Conservation (phyloP, 2,888 invertebrate genomes). For the Diadromus collaris region DNA sequence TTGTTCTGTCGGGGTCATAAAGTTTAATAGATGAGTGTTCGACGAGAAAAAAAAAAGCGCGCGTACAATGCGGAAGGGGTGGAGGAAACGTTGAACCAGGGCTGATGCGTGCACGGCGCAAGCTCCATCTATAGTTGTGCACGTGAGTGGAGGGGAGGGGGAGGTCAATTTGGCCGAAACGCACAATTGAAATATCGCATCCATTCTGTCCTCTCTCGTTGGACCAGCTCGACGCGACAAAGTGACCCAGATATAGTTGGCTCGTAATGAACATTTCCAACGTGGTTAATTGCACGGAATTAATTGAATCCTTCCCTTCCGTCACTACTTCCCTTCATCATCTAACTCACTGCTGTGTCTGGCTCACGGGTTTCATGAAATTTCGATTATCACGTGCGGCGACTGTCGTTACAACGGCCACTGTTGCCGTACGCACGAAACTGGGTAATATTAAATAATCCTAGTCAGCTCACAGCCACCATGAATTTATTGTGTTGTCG, state of each 20-base stretch:
- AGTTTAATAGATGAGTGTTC: conserved; percentile 30
- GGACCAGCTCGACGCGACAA: conserved; percentile 27
- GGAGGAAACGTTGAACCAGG: conserved; percentile 14
- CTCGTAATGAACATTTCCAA: conserved; percentile 52
- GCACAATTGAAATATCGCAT: conserved; percentile 51
- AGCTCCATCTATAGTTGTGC: conserved; percentile 16
- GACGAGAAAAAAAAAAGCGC: conserved; percentile 35
- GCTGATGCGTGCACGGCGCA: conserved; percentile 17
- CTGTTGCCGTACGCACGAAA: conserved; percentile 28
- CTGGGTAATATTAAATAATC: conserved; percentile 47
- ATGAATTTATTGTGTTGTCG: not conserved
- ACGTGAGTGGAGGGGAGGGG: not conserved
- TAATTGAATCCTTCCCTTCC: conserved; percentile 44
- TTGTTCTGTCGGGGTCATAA: conserved; percentile 34
- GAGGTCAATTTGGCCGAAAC: conserved; percentile 23
- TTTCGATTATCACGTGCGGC: conserved; percentile 52
- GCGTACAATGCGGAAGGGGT: conserved; percentile 14
- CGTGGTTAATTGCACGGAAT: conserved; percentile 48
- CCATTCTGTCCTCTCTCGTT: conserved; percentile 14
- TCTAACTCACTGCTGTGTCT: conserved; percentile 13
- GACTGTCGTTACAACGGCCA: conserved; percentile 18
- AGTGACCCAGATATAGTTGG: conserved; percentile 49
- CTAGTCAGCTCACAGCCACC: conserved; percentile 6
- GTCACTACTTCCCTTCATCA: conserved; percentile 1
- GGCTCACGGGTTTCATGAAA: conserved; percentile 23